A percentile compares a stretch with the other conserved stretches of the same genome.
Evolutionary conservation across 2,113 vertebrate species (phyloP).

Genomic region (Myodes glareolus): DNA sequence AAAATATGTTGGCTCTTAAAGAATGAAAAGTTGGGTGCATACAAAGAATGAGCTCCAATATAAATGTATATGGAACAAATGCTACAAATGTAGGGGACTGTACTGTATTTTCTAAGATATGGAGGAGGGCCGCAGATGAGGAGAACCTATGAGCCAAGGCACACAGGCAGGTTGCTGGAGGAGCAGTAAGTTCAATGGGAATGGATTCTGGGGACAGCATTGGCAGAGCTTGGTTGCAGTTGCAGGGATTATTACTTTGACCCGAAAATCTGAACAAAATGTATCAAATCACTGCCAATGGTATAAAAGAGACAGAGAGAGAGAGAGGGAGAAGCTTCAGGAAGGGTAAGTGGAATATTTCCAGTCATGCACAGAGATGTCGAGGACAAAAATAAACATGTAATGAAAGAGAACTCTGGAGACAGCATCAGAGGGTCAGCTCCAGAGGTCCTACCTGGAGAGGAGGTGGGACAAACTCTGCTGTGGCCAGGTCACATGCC

Average conservation of each 20-base stretch:
- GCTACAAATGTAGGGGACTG: background rate
- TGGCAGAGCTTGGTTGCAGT: background rate
- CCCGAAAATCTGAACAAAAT: background rate
- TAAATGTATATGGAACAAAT: constrained; percentile 10
- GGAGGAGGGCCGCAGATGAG: background rate
- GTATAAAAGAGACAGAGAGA: background rate
- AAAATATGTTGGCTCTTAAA: constrained; percentile 28
- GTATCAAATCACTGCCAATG: background rate
- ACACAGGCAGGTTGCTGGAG: background rate
- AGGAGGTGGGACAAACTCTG: background rate
- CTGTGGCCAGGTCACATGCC: background rate
- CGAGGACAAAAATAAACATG: background rate
- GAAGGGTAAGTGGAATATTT: background rate
- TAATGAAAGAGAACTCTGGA: background rate
- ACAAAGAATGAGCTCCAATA: background rate
- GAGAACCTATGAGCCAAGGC: background rate
- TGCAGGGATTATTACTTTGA: background rate
- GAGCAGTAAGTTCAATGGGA: background rate
- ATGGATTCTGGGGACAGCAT: background rate
- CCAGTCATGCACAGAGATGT: background rate
- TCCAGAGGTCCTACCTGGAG: background rate
- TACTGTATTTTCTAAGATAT: background rate
- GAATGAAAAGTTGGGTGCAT: constrained; percentile 5
- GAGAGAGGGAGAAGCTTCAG: background rate
- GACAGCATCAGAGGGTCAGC: background rate